These are phyloP conservation scores for Heliangelus exortis DNA, from an alignment of 2,797 vertebrate species.

Conservation along the genomic window DNA sequence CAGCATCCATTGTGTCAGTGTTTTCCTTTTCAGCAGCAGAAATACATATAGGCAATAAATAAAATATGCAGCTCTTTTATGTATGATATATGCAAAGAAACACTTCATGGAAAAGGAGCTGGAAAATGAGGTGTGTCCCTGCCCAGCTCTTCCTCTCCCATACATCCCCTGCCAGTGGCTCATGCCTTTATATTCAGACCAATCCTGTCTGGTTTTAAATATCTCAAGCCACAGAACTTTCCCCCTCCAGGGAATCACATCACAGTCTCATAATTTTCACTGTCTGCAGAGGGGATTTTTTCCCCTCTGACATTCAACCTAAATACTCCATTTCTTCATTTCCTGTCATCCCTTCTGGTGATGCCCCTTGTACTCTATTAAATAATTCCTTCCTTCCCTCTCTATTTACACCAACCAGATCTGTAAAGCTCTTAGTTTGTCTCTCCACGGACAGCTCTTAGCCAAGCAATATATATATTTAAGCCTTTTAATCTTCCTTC, in stretches of 20 bases:
- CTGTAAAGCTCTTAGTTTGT: slow-evolving; percentile 63
- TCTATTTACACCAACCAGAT: slow-evolving; percentile 50
- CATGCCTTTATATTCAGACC: slow-evolving; percentile 44
- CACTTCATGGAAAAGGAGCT: background rate
- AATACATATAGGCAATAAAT: background rate
- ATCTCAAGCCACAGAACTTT: slow-evolving; percentile 54
- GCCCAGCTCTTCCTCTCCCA: background rate
- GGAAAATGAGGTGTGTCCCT: background rate
- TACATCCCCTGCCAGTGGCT: background rate
- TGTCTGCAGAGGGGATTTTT: slow-evolving; percentile 65
- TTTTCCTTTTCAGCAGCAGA: background rate
- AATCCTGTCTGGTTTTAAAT: slow-evolving; percentile 62
- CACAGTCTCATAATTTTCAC: slow-evolving; percentile 39
- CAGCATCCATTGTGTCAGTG: background rate
- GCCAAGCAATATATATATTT: slow-evolving; percentile 62
- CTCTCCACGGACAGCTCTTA: slow-evolving; percentile 56
- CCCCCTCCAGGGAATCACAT: slow-evolving; percentile 26
- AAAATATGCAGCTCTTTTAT: background rate
- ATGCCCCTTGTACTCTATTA: slow-evolving; percentile 53
- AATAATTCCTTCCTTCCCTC: slow-evolving; percentile 62
- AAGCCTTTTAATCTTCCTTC: slow-evolving; percentile 68
- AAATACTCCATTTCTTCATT: slow-evolving; percentile 65
- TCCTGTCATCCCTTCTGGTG: slow-evolving; percentile 61
- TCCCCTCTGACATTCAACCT: slow-evolving; percentile 62
- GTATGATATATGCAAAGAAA: background rate